Evolutionary conservation across 2,888 invertebrate species (phyloP).

Genomic region (Odontomyia ornata): DNA sequence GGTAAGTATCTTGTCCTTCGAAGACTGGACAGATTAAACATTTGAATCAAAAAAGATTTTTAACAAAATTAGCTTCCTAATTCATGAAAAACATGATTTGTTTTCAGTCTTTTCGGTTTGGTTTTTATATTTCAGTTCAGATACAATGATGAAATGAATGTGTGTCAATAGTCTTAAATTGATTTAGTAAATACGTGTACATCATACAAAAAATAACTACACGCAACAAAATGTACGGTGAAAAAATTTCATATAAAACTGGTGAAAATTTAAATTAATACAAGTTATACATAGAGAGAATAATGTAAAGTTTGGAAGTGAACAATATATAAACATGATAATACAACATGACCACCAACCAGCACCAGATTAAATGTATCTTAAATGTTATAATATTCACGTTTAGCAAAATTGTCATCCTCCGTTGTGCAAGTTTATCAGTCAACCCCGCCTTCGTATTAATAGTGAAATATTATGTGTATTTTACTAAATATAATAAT

Average conservation of each 20-base stretch:
- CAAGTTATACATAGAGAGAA: slow-evolving; percentile 31
- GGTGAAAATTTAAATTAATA: slow-evolving; percentile 32
- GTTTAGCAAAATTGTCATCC: background rate
- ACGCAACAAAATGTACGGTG: slow-evolving; percentile 37
- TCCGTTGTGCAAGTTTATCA: background rate
- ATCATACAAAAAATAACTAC: slow-evolving; percentile 17
- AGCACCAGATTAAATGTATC: slow-evolving; percentile 42
- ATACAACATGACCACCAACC: slow-evolving; percentile 45
- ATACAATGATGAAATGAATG: too few relatives aligned
- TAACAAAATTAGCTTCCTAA: too few relatives aligned
- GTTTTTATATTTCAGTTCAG: too few relatives aligned
- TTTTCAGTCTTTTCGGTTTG: too few relatives aligned
- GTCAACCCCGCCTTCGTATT: slow-evolving; percentile 24
- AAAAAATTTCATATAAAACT: slow-evolving; percentile 21
- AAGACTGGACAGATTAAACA: too few relatives aligned
- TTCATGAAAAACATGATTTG: too few relatives aligned
- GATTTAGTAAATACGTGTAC: too few relatives aligned
- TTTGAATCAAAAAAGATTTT: too few relatives aligned
- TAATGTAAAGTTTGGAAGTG: slow-evolving; percentile 19
- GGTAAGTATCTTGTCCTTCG: too few relatives aligned
- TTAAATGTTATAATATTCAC: slow-evolving; percentile 23
- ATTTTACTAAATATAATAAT: slow-evolving; percentile 4
- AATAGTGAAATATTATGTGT: slow-evolving; percentile 9
- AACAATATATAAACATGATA: slow-evolving; percentile 36
- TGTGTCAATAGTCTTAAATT: too few relatives aligned